Evolutionary conservation across 2,797 vertebrate genomes (phyloP), one percentile per base, ranked within the genome.

Genomic region (Coregonus sp.): DNA sequence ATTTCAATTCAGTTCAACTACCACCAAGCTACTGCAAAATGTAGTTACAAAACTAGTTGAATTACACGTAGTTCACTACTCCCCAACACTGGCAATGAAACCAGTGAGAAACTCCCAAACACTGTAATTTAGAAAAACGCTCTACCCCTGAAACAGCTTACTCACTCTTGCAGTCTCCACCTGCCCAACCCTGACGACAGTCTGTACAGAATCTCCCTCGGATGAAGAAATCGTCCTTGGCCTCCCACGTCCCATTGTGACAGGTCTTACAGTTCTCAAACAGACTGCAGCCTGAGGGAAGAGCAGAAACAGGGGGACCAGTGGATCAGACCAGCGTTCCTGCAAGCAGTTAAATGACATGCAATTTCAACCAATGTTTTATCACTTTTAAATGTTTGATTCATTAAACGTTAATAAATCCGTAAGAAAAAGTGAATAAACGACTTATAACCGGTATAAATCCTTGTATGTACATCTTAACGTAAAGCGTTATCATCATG

Each of bases 231-330:
- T 97, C 93, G 0, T 98, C 96, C 52, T 96, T 94, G 0, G 94
- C 93, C 51, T 90, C 94, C 97, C 97, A 99, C 0, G 97, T 97
- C 70, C 97, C 97, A 0, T 98, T 98, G 80, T 94, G 90, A 87
- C 97, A 98, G 12, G 88, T 93, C 88, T 96, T 98, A 87, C 96
- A 98, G 90, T 98, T 98, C 78, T 98, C 96, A 89, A 98, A 98
- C 84, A 98, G 95, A 85, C 94, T 96, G 86, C 97, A 98, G 70
- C 96, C 97, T 98, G 83, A 33, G 33, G 2, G 70, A 65, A 67
- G 72, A 1, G 56, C 12, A 70, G 18, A 9, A 29, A 50, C 7
- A 77, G 14, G 56, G 1, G 40, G 2, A 1, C 9, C 7, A 47
- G 9, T 9, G 11, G 9, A 11, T 11, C 2, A 47, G 40, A 11